phyloP scores from a whole-genome alignment of 2,888 invertebrate species.

The Drosophila diplacantha region DNA sequence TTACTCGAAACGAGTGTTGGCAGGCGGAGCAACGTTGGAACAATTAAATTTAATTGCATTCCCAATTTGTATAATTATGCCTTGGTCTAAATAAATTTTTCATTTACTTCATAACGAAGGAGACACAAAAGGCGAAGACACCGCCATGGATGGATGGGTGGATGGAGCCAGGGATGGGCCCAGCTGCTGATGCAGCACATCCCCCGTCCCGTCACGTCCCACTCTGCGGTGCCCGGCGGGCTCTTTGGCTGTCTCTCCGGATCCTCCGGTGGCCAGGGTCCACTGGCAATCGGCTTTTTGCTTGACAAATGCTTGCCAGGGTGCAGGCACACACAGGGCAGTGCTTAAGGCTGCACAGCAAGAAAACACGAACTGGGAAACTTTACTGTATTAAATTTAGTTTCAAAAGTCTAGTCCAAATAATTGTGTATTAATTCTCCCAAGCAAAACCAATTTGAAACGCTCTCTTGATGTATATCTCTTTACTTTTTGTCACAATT shows the following conservation, averaged over 20 bases:
- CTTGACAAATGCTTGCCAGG: slow-evolving; percentile 2
- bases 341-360: neutral
- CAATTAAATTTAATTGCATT: slow-evolving; percentile 74
- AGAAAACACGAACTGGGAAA: too few species aligned
- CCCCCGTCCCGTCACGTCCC: neutral
- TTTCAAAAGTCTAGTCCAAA: neutral
- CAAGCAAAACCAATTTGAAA: neutral
- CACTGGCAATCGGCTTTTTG: slow-evolving; percentile 10
- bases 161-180: slow-evolving; percentile 12
- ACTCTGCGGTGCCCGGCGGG: slow-evolving; percentile 9
- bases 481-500: too few species aligned
- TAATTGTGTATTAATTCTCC: neutral
- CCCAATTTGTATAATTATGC: slow-evolving; percentile 74
- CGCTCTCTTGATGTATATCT: neutral
- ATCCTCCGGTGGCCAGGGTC: slow-evolving; percentile 1
- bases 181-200: slow-evolving; percentile 27
- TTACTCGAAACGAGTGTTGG: slow-evolving; percentile 50
- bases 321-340: neutral
- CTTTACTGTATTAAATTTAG: neutral
- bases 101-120: slow-evolving; percentile 61
- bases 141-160: slow-evolving; percentile 7
- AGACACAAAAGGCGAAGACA: slow-evolving; percentile 33
- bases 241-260: neutral
- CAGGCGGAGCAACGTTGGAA: slow-evolving; percentile 53
- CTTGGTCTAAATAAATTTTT: slow-evolving; percentile 67